Evolutionary conservation across 2,797 vertebrate species (phyloP), one percentile per base, ranked within the genome.

Genomic region (Anomalospiza imberbis): DNA sequence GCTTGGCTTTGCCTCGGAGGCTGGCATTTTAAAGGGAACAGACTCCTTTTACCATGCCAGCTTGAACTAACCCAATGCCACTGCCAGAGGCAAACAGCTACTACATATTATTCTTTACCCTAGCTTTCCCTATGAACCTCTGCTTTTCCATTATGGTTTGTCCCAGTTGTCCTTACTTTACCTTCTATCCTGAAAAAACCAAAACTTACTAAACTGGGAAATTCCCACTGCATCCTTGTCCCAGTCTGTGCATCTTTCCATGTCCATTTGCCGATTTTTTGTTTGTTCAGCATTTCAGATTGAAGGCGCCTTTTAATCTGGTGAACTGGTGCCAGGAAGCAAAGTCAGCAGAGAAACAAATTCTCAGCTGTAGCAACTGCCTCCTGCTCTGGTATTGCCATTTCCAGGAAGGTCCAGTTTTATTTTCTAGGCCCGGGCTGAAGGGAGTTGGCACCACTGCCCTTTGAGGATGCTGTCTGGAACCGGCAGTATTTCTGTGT

Each of bases 1-100:
- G 51, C 72, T 79, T 95, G 81, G 89, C 77, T 91, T 85, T 94
- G 81, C 74, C 78, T 94, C 2, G 6, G 48, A 94, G 81, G 74
- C 87, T 95, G 89, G 84, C 63, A 82, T 91, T 95, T 94, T 92
- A 81, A 93, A 89, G 60, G 68, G 62, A 86, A 63, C 50, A 91
- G 73, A 45, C 63, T 87, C 29, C 48, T 82, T 85, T 68, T 75
- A 50, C 73, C 45, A 51, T 68, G 88, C 88, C 85, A 94, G 62
- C 54, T 90, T 4, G 7, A 93, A 68, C 54, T 85, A 91, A 88
- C 50, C 68, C 62, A 75, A 7, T 2, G 7, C 66, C 44, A 58
- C 71, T 51, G 91, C 91, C 85, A 88, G 76, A 88, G 71, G 85
- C 74, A 88, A 94, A 55, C 12, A 68, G n/a, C 54, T 88, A 44